Evolutionary conservation across 2,888 invertebrate species (phyloP).

Genomic region (Ochropacha duplaris): DNA sequence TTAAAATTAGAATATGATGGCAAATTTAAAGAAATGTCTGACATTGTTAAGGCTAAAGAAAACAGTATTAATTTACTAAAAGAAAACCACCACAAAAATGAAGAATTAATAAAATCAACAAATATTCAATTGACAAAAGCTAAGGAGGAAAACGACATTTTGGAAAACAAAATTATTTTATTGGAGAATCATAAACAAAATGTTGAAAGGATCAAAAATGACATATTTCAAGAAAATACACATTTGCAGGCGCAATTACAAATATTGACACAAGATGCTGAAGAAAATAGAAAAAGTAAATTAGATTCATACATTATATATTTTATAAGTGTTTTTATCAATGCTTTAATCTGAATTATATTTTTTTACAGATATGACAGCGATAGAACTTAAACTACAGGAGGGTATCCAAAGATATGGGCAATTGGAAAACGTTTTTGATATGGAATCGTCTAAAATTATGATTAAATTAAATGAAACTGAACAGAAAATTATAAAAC

Average conservation of each 20-base stretch:
- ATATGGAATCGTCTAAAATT: slow-evolving; percentile 39
- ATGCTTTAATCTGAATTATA: neutral
- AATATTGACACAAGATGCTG: slow-evolving; percentile 25
- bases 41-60: slow-evolving; percentile 32
- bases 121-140: slow-evolving; percentile 27
- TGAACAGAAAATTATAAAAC: slow-evolving; percentile 39
- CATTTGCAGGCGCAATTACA: slow-evolving; percentile 33
- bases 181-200: slow-evolving; percentile 33
- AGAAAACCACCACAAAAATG: slow-evolving; percentile 30
- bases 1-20: slow-evolving; percentile 30
- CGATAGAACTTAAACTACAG: slow-evolving; percentile 35
- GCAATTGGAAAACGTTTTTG: slow-evolving; percentile 38
- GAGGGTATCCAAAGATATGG: slow-evolving; percentile 40
- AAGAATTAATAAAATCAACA: slow-evolving; percentile 22
- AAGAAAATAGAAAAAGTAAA: slow-evolving; percentile 40
- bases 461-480: slow-evolving; percentile 42
- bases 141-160: slow-evolving; percentile 26
- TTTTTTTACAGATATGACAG: slow-evolving; percentile 38
- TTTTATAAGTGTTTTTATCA: neutral
- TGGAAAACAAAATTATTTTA: slow-evolving; percentile 27
- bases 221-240: slow-evolving; percentile 30
- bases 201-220: slow-evolving; percentile 29
- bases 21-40: slow-evolving; percentile 25
- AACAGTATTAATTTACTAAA: slow-evolving; percentile 22
- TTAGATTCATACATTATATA: slow-evolving; percentile 5